Conservation (phyloP, 1,140 invertebrate species). For the Bombus waltoni region DNA sequence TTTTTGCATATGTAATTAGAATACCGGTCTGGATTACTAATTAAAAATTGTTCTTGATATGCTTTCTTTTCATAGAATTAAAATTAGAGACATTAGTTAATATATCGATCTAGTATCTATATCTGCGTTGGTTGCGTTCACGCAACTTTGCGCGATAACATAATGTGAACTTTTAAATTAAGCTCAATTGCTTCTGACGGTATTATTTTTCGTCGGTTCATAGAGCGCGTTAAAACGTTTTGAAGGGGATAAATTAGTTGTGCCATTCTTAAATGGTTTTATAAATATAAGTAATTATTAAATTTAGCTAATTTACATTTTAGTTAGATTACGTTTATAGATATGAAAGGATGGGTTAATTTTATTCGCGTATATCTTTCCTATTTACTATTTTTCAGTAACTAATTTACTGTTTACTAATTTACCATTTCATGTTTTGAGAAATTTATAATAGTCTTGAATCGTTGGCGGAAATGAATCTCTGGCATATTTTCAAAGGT, state of each 20-base stretch:
- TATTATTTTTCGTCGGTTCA: slow-evolving; percentile 9
- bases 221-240: slow-evolving; percentile 5
- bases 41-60: background rate
- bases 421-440: background rate
- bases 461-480: background rate
- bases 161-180: slow-evolving; percentile 34
- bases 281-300: background rate
- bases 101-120: background rate
- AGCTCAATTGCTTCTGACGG: slow-evolving; percentile 33
- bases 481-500: slow-evolving; percentile 38
- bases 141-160: slow-evolving; percentile 12
- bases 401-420: no score
- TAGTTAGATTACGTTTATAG: background rate
- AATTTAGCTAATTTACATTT: background rate
- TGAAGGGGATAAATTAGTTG: background rate
- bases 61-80: background rate
- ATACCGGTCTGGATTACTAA: background rate
- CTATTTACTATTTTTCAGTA: background rate
- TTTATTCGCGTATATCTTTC: background rate
- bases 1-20: slow-evolving; percentile 36
- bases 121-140: background rate
- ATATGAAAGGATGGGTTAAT: background rate
- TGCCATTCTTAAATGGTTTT: background rate
- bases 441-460: slow-evolving; percentile 18
- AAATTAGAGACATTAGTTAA: background rate